Percentiles rank a stretch among this genome's conserved stretches.
Evolutionary conservation across 2,113 vertebrate genomes (phyloP).

Genomic region (Odontesthes bonariensis): DNA sequence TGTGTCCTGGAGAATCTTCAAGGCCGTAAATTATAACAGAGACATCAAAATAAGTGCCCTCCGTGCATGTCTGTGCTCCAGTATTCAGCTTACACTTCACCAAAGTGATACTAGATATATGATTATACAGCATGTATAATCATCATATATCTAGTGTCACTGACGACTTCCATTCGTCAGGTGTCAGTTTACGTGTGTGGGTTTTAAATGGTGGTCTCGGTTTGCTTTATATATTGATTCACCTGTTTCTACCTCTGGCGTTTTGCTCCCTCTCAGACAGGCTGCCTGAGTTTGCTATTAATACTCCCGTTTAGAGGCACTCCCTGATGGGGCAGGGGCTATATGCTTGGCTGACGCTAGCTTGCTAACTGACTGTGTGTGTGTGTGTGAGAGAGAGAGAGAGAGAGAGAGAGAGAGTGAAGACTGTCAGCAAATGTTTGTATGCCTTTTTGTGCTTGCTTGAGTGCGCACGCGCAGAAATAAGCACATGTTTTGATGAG

Average conservation of each 20-base stretch:
- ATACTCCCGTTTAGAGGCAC: conserved; percentile 75
- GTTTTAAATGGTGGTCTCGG: conserved; percentile 29
- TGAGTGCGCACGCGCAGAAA: not conserved
- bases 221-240: conserved; percentile 77
- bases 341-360: conserved; percentile 68
- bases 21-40: conserved; percentile 28
- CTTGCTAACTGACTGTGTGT: conserved; percentile 57
- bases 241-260: conserved; percentile 69
- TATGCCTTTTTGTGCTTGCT: conserved; percentile 25
- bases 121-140: conserved; percentile 18
- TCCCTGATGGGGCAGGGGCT: conserved; percentile 72
- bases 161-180: conserved; percentile 17
- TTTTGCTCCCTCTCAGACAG: conserved; percentile 63
- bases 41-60: conserved; percentile 28
- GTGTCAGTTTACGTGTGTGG: conserved; percentile 16
- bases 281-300: conserved; percentile 74
- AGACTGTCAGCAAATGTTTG: conserved; percentile 44
- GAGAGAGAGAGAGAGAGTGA: conserved; percentile 7
- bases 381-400: conserved; percentile 1
- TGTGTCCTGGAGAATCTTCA: not conserved
- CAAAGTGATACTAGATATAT: conserved; percentile 35
- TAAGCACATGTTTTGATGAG: conserved; percentile 20
- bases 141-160: conserved; percentile 24
- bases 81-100: conserved; percentile 20
- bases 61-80: conserved; percentile 13